These are phyloP conservation scores for Drosophila cognata DNA, from an alignment of 2,888 invertebrate genomes.

Conservation along the genomic window DNA sequence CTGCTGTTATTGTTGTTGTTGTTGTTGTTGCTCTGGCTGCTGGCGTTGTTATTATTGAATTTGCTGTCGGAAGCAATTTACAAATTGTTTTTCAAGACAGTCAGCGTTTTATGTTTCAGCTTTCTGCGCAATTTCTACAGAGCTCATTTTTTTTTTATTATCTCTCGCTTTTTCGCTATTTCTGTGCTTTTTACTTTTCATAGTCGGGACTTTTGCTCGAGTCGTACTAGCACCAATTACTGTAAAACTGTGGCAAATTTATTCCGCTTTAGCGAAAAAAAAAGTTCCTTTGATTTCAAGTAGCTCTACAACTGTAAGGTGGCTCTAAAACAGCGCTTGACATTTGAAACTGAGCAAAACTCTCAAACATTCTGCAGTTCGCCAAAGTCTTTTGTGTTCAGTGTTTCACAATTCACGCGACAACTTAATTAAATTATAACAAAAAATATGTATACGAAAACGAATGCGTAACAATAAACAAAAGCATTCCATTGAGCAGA, in stretches of 20 bases:
- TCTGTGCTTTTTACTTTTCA: slow-evolving; percentile 42
- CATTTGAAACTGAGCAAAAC: not conserved
- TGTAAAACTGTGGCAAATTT: slow-evolving; percentile 19
- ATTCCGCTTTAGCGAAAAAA: not conserved
- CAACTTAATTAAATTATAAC: slow-evolving; percentile 22
- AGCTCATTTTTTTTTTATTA: slow-evolving; percentile 16
- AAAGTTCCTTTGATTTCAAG: slow-evolving; percentile 21
- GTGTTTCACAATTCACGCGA: slow-evolving; percentile 5
- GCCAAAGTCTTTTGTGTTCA: slow-evolving; percentile 24
- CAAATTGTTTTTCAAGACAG: slow-evolving; percentile 75
- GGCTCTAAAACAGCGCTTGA: not conserved
- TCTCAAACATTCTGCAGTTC: slow-evolving; percentile 2
- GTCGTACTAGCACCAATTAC: slow-evolving; percentile 5
- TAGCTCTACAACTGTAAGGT: not conserved
- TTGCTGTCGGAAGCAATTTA: slow-evolving; percentile 79
- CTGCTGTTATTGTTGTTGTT: slow-evolving; percentile 40
- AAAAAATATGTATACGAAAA: slow-evolving; percentile 2
- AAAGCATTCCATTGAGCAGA: slow-evolving; percentile 34
- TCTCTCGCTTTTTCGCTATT: slow-evolving; percentile 16
- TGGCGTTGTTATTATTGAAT: slow-evolving; percentile 70
- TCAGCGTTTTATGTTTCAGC: slow-evolving; percentile 50
- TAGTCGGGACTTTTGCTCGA: slow-evolving; percentile 13
- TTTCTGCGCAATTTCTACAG: slow-evolving; percentile 43
- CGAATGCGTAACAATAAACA: slow-evolving; percentile 25
- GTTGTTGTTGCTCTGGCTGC: slow-evolving; percentile 27